A percentile compares a stretch with the other conserved stretches of the same genome.
phyloP scores from a whole-genome alignment of 2,888 invertebrate genomes.

The Drosophila monieri region DNA sequence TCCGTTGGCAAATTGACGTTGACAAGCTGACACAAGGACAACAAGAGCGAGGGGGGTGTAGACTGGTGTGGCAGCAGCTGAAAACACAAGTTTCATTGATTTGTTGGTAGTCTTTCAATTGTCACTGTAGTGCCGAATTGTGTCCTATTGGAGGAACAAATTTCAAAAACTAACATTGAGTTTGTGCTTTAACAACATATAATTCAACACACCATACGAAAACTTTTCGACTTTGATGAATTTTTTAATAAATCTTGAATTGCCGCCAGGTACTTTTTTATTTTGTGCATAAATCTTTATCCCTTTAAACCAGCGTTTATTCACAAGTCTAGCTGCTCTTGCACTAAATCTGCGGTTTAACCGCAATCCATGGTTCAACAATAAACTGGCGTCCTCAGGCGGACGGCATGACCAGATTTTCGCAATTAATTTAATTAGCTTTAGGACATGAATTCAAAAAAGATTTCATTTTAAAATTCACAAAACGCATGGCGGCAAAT shows the following conservation, averaged over 20 bases:
- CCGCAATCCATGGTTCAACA: conserved; percentile 54
- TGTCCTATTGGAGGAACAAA: conserved; percentile 10
- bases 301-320: conserved; percentile 6
- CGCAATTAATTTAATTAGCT: conserved; percentile 67
- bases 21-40: conserved; percentile 43
- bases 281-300: not conserved
- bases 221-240: not conserved
- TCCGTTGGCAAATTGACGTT: conserved; percentile 55
- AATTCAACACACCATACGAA: too few relatives aligned
- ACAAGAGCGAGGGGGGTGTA: conserved; percentile 5
- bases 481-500: conserved; percentile 49
- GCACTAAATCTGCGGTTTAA: conserved; percentile 51
- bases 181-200: too few relatives aligned
- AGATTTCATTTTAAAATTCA: conserved; percentile 48
- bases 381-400: conserved; percentile 14
- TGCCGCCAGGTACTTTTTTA: not conserved
- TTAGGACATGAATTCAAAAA: conserved; percentile 24
- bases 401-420: conserved; percentile 30
- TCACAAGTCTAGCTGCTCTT: conserved; percentile 10
- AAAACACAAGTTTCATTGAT: conserved; percentile 56
- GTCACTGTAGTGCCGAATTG: conserved; percentile 27
- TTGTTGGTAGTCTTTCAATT: conserved; percentile 35
- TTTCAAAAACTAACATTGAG: not conserved
- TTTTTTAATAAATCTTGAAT: conserved; percentile 3
- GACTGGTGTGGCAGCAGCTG: conserved; percentile 19